Evolutionary conservation across 2,888 invertebrate genomes (phyloP).

Genomic region (Morpho deidamia): DNA sequence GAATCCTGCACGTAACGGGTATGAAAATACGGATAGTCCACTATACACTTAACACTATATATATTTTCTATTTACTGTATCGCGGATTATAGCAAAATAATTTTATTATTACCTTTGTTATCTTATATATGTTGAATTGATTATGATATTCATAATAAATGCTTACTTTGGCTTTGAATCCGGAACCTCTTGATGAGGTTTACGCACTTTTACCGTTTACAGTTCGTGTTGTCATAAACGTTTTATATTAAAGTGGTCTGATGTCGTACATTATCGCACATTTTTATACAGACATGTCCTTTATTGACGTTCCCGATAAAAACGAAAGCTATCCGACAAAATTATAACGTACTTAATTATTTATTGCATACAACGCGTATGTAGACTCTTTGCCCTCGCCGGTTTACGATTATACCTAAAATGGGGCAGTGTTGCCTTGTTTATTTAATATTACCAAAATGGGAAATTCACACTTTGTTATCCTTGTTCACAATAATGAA

Average conservation of each 20-base stretch:
- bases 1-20: no score
- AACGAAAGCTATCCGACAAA: conserved; percentile 27
- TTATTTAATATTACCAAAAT: conserved; percentile 17
- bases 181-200: no score
- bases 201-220: no score
- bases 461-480: conserved; percentile 6
- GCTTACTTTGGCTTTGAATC: no score
- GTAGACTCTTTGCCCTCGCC: neutral
- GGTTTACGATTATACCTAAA: neutral
- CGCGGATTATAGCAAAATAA: no score
- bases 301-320: conserved; percentile 28
- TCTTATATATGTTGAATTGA: no score
- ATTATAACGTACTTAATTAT: conserved; percentile 21
- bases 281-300: conserved; percentile 38
- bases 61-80: no score
- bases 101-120: no score
- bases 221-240: conserved; percentile 11
- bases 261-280: conserved; percentile 36
- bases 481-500: conserved; percentile 14
- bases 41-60: no score
- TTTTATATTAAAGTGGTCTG: conserved; percentile 29
- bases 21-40: no score
- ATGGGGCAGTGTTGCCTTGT: conserved; percentile 6
- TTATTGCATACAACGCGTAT: neutral
- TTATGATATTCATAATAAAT: no score